These are phyloP conservation scores for Sialis fuliginosa DNA, from an alignment of 2,888 invertebrate genomes.

Conservation along the genomic window DNA sequence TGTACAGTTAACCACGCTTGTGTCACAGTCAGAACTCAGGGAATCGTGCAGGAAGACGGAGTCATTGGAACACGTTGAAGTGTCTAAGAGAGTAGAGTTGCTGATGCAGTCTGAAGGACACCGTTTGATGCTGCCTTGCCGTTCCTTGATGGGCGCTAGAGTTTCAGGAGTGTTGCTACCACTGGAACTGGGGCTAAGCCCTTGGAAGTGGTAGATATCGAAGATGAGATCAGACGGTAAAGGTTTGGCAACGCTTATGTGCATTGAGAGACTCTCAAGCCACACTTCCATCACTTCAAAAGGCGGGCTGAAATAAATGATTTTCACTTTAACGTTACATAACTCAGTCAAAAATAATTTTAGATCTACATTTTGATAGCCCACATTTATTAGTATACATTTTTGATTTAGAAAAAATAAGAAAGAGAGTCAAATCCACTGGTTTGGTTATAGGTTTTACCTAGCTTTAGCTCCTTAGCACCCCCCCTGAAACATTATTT, in stretches of 20 bases:
- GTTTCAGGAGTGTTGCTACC: constrained; percentile 41
- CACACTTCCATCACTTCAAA: constrained; percentile 83
- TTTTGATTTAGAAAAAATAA: no score
- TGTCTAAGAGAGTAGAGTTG: not conserved
- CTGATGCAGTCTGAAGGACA: constrained; percentile 4
- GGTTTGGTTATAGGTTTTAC: no score
- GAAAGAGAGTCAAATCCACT: no score
- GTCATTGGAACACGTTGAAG: no score
- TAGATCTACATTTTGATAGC: not conserved
- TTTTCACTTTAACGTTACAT: not conserved
- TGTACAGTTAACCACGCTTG: no score
- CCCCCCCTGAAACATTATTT: no score
- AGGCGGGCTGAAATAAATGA: constrained; percentile 44
- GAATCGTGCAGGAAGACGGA: no score
- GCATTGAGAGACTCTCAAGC: constrained; percentile 63
- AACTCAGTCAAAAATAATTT: not conserved
- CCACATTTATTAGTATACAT: no score
- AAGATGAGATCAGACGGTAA: constrained; percentile 48
- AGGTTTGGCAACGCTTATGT: constrained; percentile 43
- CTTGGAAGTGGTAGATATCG: constrained; percentile 57
- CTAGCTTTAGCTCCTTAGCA: no score
- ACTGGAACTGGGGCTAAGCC: constrained; percentile 35
- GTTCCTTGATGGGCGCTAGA: constrained; percentile 35
- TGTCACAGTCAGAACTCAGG: no score
- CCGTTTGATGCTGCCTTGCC: constrained; percentile 16